phyloP scores from a whole-genome alignment of 2,113 vertebrate genomes.

The Tretioscincus oriximinensis region DNA sequence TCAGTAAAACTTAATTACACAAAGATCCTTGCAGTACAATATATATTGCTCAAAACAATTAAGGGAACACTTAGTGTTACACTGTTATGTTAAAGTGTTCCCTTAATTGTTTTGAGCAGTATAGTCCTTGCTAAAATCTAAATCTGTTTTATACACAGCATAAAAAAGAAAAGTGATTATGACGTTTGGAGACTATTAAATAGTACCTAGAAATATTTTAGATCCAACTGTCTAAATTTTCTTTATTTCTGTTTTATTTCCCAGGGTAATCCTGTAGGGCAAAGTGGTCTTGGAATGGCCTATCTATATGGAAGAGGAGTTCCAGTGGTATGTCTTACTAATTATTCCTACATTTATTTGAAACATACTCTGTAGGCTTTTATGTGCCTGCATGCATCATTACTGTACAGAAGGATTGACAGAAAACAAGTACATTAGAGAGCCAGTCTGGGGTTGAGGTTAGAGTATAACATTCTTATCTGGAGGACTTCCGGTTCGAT shows the following conservation, averaged over 20 bases:
- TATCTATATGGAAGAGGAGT: constrained; percentile 95
- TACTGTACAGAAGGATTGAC: too few species aligned
- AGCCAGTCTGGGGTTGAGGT: too few species aligned
- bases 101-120: too few species aligned
- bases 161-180: neutral
- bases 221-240: neutral
- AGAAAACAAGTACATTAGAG: too few species aligned
- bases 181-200: neutral
- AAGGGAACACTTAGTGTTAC: too few species aligned
- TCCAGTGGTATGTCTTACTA: constrained; percentile 84
- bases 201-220: neutral
- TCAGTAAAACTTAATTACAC: neutral
- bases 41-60: too few species aligned
- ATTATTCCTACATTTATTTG: too few species aligned
- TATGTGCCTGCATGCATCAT: too few species aligned
- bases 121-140: neutral
- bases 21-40: neutral
- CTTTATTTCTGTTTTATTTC: constrained; percentile 25
- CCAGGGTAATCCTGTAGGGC: constrained; percentile 96
- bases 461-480: too few species aligned
- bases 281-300: constrained; percentile 97
- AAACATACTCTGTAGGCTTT: too few species aligned
- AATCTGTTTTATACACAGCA: neutral
- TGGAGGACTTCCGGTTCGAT: too few species aligned
- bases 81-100: too few species aligned